Percentiles rank a stretch among this genome's conserved stretches.
These are phyloP conservation scores for Aurelia aurita DNA, from an alignment of 30 jellyfish, hydroid and myxozoan genomes.

Conservation along the genomic window DNA sequence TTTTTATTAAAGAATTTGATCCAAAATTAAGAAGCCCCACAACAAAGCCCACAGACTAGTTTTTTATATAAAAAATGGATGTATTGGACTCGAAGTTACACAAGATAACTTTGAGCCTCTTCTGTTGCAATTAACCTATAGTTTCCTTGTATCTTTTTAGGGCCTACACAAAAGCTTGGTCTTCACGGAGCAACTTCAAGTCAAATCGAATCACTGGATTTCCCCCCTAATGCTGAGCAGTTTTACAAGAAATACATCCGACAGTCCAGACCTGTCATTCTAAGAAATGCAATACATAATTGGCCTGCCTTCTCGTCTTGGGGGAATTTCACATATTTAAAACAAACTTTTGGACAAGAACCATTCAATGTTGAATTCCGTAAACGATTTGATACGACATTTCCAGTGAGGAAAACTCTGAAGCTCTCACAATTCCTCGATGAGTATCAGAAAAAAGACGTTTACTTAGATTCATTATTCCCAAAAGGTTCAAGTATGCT, in stretches of 20 bases:
- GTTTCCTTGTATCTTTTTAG: too few relatives aligned
- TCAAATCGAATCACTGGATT: not conserved
- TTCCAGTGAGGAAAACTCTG: slow-evolving; percentile 43
- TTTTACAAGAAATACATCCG: slow-evolving; percentile 47
- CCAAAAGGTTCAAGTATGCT: slow-evolving; percentile 42
- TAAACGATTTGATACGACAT: slow-evolving; percentile 29
- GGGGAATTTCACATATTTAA: slow-evolving; percentile 38
- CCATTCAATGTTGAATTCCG: slow-evolving; percentile 58
- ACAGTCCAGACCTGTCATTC: slow-evolving; percentile 56
- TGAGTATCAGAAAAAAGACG: slow-evolving; percentile 24
- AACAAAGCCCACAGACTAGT: too few relatives aligned
- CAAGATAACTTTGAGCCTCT: too few relatives aligned
- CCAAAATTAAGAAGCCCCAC: too few relatives aligned
- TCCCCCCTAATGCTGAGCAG: slow-evolving; percentile 50
- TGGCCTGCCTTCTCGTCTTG: slow-evolving; percentile 73
- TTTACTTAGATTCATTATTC: slow-evolving; percentile 59
- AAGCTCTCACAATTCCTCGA: slow-evolving; percentile 34
- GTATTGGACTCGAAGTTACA: too few relatives aligned
- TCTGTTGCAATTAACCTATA: too few relatives aligned
- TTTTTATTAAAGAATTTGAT: too few relatives aligned
- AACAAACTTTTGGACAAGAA: slow-evolving; percentile 19
- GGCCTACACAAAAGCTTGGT: slow-evolving; percentile 12
- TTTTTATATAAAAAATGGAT: too few relatives aligned
- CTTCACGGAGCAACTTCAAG: slow-evolving; percentile 28
- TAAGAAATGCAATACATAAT: slow-evolving; percentile 19